A percentile compares a stretch with the other conserved stretches of the same genome.
These are phyloP conservation scores for Bucorvus abyssinicus DNA, from an alignment of 2,797 vertebrate species.

Conservation along the genomic window DNA sequence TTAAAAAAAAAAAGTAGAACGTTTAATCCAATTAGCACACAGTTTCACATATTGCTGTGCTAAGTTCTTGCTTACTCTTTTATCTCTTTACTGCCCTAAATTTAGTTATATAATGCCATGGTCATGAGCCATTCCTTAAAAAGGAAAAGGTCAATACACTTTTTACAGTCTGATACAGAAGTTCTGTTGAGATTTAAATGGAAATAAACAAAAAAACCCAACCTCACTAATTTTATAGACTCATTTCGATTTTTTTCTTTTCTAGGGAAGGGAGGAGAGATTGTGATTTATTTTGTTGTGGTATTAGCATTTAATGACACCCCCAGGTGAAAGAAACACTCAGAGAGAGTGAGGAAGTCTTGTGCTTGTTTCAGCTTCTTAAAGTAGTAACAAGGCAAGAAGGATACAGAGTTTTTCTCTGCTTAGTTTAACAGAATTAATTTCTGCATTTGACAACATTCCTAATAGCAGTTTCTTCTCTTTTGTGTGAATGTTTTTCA, in stretches of 20 bases:
- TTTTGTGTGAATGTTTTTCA: neutral
- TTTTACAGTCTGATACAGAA: neutral
- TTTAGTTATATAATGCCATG: neutral
- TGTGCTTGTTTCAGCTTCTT: neutral
- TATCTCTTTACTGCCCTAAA: neutral
- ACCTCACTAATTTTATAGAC: neutral
- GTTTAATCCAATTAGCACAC: neutral
- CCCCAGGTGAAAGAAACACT: neutral
- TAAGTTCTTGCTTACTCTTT: neutral
- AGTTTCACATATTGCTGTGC: neutral
- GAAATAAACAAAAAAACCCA: neutral
- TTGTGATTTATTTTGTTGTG: neutral
- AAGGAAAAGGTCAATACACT: neutral
- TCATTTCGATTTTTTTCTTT: neutral
- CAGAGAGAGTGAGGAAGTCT: neutral
- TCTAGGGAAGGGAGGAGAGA: neutral
- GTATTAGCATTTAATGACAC: neutral
- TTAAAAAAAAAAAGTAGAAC: neutral
- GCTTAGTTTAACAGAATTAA: neutral
- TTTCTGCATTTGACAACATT: neutral
- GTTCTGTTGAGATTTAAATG: neutral
- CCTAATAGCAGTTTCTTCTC: neutral
- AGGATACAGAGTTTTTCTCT: neutral
- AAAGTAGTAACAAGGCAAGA: neutral
- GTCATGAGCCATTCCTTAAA: neutral